A percentile compares a stretch with the other conserved stretches of the same genome.
These are phyloP conservation scores for Drosophila algonquin DNA, from an alignment of 2,888 invertebrate genomes.

Conservation along the genomic window DNA sequence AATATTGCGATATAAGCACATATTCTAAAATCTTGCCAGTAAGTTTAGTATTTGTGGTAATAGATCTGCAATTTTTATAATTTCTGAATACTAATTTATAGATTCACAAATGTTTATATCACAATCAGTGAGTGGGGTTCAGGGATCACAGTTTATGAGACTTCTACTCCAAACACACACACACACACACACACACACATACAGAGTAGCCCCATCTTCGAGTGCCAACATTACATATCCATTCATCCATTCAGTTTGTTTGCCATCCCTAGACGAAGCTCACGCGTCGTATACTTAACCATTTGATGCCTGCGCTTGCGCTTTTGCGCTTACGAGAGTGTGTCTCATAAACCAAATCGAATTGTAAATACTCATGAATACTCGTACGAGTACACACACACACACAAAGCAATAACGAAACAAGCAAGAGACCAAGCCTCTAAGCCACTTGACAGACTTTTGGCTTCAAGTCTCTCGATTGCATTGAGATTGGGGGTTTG, in stretches of 20 bases:
- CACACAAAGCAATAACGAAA: constrained; percentile 34
- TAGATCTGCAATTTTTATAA: too few species aligned
- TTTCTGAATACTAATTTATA: too few species aligned
- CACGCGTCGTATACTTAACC: constrained; percentile 71
- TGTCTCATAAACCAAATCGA: constrained; percentile 67
- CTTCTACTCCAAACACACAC: too few species aligned
- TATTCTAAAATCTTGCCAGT: too few species aligned
- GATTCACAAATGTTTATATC: not conserved
- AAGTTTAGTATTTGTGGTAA: too few species aligned
- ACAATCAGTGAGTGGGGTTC: constrained; percentile 9
- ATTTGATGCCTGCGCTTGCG: constrained; percentile 54
- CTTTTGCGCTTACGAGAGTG: constrained; percentile 1
- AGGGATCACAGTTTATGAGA: constrained; percentile 7
- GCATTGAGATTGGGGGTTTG: constrained; percentile 44
- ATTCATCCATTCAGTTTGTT: constrained; percentile 33
- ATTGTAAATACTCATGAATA: constrained; percentile 60
- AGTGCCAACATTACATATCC: not conserved
- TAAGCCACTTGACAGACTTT: constrained; percentile 75
- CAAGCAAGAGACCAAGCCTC: constrained; percentile 69
- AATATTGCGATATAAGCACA: too few species aligned
- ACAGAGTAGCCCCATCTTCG: too few species aligned
- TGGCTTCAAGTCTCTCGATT: constrained; percentile 44
- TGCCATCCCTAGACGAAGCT: constrained; percentile 57
- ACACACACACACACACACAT: too few species aligned
- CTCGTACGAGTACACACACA: constrained; percentile 23